A percentile compares a stretch with the other conserved stretches of the same genome.
phyloP scores from a whole-genome alignment of 2,797 vertebrate species.

The Hippocampus kuda region DNA sequence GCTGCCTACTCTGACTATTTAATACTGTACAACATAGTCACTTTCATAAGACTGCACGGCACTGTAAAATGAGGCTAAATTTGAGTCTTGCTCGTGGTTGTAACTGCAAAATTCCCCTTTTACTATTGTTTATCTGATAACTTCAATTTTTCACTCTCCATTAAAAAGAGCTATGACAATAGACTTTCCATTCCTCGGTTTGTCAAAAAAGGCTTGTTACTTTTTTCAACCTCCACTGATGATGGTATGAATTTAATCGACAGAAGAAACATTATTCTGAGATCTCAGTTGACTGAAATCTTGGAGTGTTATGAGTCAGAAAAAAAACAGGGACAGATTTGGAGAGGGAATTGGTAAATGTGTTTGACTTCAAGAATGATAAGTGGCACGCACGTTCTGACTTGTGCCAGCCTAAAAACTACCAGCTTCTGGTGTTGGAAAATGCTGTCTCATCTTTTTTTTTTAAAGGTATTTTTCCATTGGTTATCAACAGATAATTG shows the following conservation, averaged over 20 bases:
- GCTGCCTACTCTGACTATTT: no score
- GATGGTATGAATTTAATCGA: background rate
- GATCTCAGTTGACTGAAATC: no score
- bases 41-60: no score
- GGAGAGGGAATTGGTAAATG: background rate
- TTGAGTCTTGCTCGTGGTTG: no score
- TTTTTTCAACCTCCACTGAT: background rate
- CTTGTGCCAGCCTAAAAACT: background rate
- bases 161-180: background rate
- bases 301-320: no score
- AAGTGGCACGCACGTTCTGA: background rate
- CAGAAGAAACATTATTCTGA: background rate
- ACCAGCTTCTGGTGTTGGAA: background rate
- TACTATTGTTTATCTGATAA: background rate
- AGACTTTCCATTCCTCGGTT: background rate
- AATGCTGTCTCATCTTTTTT: background rate
- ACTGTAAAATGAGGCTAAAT: no score
- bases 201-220: background rate
- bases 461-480: background rate
- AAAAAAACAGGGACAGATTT: background rate
- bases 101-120: no score
- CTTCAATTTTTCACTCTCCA: background rate
- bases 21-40: no score
- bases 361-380: background rate
- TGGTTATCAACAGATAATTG: background rate